Percentiles rank a stretch among this genome's conserved stretches.
Evolutionary conservation across 2,888 invertebrate genomes (phyloP).

Genomic region (Pardosa pseudoannulata): DNA sequence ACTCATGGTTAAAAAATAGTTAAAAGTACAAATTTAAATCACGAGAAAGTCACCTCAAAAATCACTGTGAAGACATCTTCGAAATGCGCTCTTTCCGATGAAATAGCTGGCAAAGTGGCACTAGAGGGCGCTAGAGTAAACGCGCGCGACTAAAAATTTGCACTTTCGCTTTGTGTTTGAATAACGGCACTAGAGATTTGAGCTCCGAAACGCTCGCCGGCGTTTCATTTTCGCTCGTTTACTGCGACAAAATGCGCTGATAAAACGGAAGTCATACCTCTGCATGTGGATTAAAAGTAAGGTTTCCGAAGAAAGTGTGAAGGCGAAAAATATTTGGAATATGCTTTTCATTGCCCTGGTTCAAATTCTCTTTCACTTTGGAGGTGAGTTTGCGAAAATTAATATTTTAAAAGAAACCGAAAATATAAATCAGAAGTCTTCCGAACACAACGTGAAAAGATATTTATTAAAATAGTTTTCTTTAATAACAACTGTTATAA

Average conservation of each 20-base stretch:
- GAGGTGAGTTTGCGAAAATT: neutral
- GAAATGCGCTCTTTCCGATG: too few relatives aligned
- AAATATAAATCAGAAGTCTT: too few relatives aligned
- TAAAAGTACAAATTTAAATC: too few relatives aligned
- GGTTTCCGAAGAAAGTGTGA: neutral
- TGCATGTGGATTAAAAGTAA: conserved; percentile 3
- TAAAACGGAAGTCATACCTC: neutral
- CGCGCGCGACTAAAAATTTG: conserved; percentile 1
- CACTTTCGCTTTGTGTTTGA: neutral
- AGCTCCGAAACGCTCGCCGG: conserved; percentile 3
- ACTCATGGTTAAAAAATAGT: too few relatives aligned
- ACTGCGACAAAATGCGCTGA: neutral
- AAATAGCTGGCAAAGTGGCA: too few relatives aligned
- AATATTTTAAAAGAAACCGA: neutral
- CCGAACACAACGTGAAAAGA: too few relatives aligned
- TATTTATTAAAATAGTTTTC: too few relatives aligned
- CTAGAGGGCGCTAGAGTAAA: neutral
- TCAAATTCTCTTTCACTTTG: neutral
- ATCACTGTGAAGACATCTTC: too few relatives aligned
- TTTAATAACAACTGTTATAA: too few relatives aligned
- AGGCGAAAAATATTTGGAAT: neutral
- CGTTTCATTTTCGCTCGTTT: neutral
- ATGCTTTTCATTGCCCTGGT: neutral
- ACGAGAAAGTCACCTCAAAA: too few relatives aligned
- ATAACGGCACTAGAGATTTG: neutral